Evolutionary conservation across 2,797 vertebrate species (phyloP).

Genomic region (Enteromius mattozi): DNA sequence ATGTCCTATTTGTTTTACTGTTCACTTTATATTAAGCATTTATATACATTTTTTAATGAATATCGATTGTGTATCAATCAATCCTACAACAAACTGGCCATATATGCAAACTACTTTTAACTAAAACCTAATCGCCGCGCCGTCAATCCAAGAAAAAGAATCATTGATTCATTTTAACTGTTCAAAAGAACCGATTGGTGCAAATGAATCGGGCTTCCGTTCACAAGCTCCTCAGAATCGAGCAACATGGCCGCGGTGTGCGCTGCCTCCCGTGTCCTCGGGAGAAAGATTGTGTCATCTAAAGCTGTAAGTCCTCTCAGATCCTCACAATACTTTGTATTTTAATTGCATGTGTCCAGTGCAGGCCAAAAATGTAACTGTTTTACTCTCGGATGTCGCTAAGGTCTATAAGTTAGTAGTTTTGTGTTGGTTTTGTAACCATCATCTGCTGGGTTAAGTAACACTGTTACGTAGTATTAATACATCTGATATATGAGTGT

Average conservation of each 20-base stretch:
- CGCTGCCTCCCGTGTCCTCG: conserved; percentile 59
- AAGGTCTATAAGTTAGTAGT: neutral
- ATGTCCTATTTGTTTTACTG: neutral
- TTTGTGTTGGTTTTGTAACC: conserved; percentile 43
- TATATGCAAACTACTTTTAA: no score
- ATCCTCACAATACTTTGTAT: neutral
- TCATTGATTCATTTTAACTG: neutral
- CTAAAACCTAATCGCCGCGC: neutral
- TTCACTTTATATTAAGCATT: neutral
- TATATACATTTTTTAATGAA: neutral
- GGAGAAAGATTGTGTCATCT: conserved; percentile 57
- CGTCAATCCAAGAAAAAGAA: no score
- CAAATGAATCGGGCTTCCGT: neutral
- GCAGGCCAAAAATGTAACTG: no score
- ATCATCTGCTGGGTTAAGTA: conserved; percentile 25
- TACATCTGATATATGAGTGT: neutral
- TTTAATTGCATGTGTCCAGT: neutral
- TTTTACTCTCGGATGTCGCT: neutral
- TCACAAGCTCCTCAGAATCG: neutral
- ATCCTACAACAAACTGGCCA: no score
- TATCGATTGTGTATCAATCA: neutral
- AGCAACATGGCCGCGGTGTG: conserved; percentile 61
- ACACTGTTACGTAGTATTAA: neutral
- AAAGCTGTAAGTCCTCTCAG: conserved; percentile 56
- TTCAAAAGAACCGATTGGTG: conserved; percentile 1